Base-by-base conservation (phyloP, 2,797 vertebrate genomes). In the Betta splendens region DNA sequence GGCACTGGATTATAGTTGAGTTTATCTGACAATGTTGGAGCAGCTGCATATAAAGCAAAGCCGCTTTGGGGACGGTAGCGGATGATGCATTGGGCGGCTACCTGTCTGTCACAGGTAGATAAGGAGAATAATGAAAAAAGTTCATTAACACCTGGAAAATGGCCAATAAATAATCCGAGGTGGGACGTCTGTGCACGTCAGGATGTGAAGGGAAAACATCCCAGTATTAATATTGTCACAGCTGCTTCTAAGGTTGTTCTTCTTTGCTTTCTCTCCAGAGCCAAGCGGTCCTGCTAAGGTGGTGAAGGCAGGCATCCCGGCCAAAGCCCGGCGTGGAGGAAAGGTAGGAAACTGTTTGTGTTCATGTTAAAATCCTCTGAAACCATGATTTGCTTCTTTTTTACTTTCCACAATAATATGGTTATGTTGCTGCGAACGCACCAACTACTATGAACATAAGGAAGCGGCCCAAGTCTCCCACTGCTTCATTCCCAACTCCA, bases 211-310 rank as follows among this genome's bases (percentile, higher is more conserved):
- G 9, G 36, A 32, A 44, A 51, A 17, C 16, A 1, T 18, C 33
- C 7, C 13, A 8, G 13, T 53, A 16, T 47, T 31, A 11, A n/a
- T 29, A 13, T 13, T 5, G 16, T n/a, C 33, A 22, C 48, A 61
- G 36, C 32, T 5, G 1, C 2, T 46, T 74, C 17, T 75, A 64
- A 82, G 10, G 15, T 40, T 5, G 0, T 7, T 23, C 37, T 3
- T 79, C 29, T 71, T 36, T 0, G 29, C 22, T 71, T 39, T 84
- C 43, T 73, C 55, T 79, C 23, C 70, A 97, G 97, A 98, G 68
- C 90, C 91, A 44, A 90, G 93, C 7, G 94, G 89, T 37, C 95
- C 95, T 1, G 92, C 97, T 0, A 98, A 95, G 81, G 97, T 98
- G 85, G 96, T 99, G 82, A 93, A 89, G 85, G 97, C 97, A 15